Percentiles rank a stretch among this genome's conserved stretches.
Conservation (phyloP, 2,888 invertebrate genomes). For the Dynastes maya region DNA sequence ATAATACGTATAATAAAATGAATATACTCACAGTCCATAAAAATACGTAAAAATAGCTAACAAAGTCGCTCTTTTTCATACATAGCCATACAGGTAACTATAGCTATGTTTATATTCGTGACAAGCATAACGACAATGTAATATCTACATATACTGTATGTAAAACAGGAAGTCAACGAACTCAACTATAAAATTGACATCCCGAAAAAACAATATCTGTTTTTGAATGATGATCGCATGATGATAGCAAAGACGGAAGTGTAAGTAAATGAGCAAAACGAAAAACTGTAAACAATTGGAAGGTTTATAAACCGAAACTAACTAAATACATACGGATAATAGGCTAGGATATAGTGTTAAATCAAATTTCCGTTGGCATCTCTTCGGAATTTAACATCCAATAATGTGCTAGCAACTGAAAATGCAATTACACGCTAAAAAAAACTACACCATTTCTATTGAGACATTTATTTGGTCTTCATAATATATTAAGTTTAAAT, state of each 20-base stretch:
- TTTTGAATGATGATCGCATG: slow-evolving; percentile 1
- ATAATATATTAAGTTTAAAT: slow-evolving; percentile 18
- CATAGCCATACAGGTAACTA: neutral
- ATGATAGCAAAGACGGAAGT: slow-evolving; percentile 2
- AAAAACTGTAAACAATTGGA: slow-evolving; percentile 1
- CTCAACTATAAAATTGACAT: slow-evolving; percentile 28
- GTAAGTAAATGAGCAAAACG: slow-evolving; percentile 1
- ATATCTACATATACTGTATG: neutral
- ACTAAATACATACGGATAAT: neutral
- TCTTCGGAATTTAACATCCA: neutral
- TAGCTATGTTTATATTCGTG: slow-evolving; percentile 12
- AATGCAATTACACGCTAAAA: neutral
- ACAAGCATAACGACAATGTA: slow-evolving; percentile 15
- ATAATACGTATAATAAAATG: too few relatives aligned
- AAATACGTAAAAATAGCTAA: slow-evolving; percentile 17
- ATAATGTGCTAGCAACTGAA: neutral
- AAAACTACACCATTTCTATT: neutral
- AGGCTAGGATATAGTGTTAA: slow-evolving; percentile 2
- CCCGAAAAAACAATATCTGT: slow-evolving; percentile 23
- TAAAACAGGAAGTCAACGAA: slow-evolving; percentile 38
- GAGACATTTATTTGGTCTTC: slow-evolving; percentile 1
- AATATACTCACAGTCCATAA: neutral
- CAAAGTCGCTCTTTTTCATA: slow-evolving; percentile 3
- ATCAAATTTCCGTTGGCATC: slow-evolving; percentile 5
- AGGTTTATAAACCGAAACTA: slow-evolving; percentile 12